These are phyloP conservation scores for Drosophila pectinifera DNA, from an alignment of 1,140 invertebrate genomes.

Conservation along the genomic window DNA sequence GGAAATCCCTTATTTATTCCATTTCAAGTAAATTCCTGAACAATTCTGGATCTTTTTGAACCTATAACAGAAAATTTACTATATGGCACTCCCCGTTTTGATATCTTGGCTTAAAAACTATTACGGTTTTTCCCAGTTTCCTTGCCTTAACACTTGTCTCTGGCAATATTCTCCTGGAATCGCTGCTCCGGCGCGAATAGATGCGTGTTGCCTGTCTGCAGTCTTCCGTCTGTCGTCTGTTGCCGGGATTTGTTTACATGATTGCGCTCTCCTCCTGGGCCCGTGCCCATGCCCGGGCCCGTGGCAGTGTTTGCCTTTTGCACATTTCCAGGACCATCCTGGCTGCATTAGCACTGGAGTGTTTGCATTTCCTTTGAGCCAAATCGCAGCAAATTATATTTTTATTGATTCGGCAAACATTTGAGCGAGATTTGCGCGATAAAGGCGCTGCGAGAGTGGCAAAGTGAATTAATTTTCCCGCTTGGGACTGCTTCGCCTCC, in stretches of 20 bases:
- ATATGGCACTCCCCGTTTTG: not conserved
- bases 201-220: slow-evolving; percentile 62
- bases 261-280: slow-evolving; percentile 53
- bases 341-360: slow-evolving; percentile 55
- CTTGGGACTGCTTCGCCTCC: slow-evolving; percentile 13
- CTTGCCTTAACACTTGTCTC: slow-evolving; percentile 17
- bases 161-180: slow-evolving; percentile 52
- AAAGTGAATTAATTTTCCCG: slow-evolving; percentile 76
- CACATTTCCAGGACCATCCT: slow-evolving; percentile 11
- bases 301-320: slow-evolving; percentile 3
- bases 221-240: slow-evolving; percentile 27
- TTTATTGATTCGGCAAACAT: slow-evolving; percentile 79
- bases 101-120: not conserved
- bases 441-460: slow-evolving; percentile 50
- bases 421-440: slow-evolving; percentile 73
- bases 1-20: too few species aligned
- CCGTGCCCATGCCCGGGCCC: not conserved
- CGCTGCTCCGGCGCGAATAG: slow-evolving; percentile 32
- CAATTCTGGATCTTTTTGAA: too few species aligned
- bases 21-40: too few species aligned
- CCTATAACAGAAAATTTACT: too few species aligned
- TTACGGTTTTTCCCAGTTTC: too few species aligned
- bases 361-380: slow-evolving; percentile 71
- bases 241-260: slow-evolving; percentile 68
- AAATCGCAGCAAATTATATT: slow-evolving; percentile 81